Evolutionary conservation across 2,113 vertebrate species (phyloP).

Genomic region (Scomber scombrus): DNA sequence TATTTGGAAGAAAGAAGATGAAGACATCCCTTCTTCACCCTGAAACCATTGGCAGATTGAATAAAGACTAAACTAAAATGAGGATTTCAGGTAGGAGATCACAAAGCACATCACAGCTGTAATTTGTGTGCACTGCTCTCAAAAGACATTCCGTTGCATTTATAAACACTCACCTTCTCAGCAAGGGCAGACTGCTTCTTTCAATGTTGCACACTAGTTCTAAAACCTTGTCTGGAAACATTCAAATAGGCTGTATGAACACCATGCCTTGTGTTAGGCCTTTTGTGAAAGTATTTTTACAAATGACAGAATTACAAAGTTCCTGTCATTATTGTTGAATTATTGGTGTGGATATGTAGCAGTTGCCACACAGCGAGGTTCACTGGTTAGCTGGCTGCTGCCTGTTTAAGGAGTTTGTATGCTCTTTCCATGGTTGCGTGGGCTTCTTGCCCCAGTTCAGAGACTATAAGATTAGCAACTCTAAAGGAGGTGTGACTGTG

Average conservation of each 20-base stretch:
- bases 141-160: slow-evolving; percentile 23
- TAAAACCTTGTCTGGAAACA: slow-evolving; percentile 43
- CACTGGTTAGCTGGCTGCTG: neutral
- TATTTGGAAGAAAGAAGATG: slow-evolving; percentile 23
- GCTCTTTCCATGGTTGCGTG: neutral
- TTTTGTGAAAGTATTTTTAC: neutral
- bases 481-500: neutral
- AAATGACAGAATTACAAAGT: slow-evolving; percentile 1
- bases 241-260: slow-evolving; percentile 19
- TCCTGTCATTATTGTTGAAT: neutral
- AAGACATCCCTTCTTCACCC: slow-evolving; percentile 24
- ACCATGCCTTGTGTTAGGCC: neutral
- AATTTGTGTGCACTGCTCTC: slow-evolving; percentile 35
- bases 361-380: neutral
- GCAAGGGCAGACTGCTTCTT: slow-evolving; percentile 62
- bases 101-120: slow-evolving; percentile 35
- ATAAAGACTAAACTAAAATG: slow-evolving; percentile 24
- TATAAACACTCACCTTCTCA: slow-evolving; percentile 33
- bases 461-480: neutral
- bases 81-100: slow-evolving; percentile 29
- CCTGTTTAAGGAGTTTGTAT: neutral
- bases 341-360: neutral
- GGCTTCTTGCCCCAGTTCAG: neutral
- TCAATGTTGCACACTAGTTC: slow-evolving; percentile 13
- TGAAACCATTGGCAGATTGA: slow-evolving; percentile 33